Evolutionary conservation across 2,888 invertebrate species (phyloP), one percentile per base, ranked within the genome.

Genomic region (Allophyes oxyacanthae): DNA sequence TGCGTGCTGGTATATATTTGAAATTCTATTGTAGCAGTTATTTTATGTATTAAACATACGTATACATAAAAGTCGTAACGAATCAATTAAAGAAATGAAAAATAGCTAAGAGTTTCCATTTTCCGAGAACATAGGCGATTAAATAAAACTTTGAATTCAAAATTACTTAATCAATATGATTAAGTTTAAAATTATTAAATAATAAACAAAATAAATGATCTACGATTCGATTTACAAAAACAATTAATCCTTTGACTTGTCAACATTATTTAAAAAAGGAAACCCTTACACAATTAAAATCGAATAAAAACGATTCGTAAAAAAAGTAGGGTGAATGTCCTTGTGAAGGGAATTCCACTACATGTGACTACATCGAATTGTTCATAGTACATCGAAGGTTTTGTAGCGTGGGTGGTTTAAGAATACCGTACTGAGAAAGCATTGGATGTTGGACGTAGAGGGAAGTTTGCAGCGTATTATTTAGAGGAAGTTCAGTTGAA

Each of bases 261-360:
- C 88, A 88, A 86, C 85, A 84, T 85, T 85, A 75, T 82, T 77
- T 74, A 79, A 83, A 84, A 84, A 85, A 83, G 83, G 82, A 79
- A 84, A 83, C 85, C 85, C 83, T 84, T 83, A 78, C 78, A 85
- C 85, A 89, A 90, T 89, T 89, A 89, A 87, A 88, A 82, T 77
- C 81, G 81, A 82, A 85, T 87, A 89, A 90, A 89, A 88, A 86
- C 68, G 60, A 68, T 76, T 86, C 85, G 76, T 73, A 77, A 80
- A 84, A 90, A 89, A 89, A 77, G 69, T 59, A 79, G 87, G 91
- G 91, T 92, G 84, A 91, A 91, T 81, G 90, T 83, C 90, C 92
- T 89, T 87, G 83, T 75, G 57, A 60, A 79, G 77, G 84, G 79
- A 82, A 81, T 77, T 66, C 66, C 53, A 60, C 52, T 69, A 56